These are phyloP conservation scores for Diloba caeruleocephala DNA, from an alignment of 2,888 invertebrate genomes.

Conservation along the genomic window DNA sequence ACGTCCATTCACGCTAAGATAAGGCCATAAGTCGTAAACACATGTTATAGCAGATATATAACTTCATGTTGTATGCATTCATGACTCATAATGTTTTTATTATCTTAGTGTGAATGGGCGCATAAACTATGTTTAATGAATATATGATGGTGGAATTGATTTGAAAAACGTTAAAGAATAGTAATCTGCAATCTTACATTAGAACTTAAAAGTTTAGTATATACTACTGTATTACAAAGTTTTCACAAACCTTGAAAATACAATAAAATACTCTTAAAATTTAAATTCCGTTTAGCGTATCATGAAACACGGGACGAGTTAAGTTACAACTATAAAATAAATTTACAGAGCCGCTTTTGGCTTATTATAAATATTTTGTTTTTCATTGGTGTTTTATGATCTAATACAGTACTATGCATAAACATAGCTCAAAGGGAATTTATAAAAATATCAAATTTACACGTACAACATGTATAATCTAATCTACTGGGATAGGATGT, in stretches of 20 bases:
- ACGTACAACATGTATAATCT: conserved; percentile 14
- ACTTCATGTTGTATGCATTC: background rate
- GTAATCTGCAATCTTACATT: conserved; percentile 48
- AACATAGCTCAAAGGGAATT: conserved; percentile 33
- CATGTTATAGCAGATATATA: background rate
- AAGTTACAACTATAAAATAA: background rate
- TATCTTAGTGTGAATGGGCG: conserved; percentile 38
- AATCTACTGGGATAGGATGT: conserved; percentile 47
- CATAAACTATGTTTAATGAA: conserved; percentile 40
- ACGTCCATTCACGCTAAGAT: conserved; percentile 35
- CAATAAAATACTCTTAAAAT: too few relatives aligned
- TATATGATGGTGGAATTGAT: conserved; percentile 43
- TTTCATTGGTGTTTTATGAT: background rate
- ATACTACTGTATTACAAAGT: conserved; percentile 24
- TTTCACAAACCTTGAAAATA: background rate
- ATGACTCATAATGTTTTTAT: conserved; percentile 1
- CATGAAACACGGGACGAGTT: background rate
- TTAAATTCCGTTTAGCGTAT: too few relatives aligned
- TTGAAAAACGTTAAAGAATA: conserved; percentile 47
- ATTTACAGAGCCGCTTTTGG: conserved; percentile 12
- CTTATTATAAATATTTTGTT: background rate
- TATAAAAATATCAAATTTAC: conserved; percentile 56
- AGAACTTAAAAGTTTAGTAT: conserved; percentile 22
- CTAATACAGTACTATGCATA: conserved; percentile 24
- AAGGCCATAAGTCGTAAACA: background rate